Evolutionary conservation across 2,113 vertebrate species (phyloP).

Genomic region (Poecile atricapillus): DNA sequence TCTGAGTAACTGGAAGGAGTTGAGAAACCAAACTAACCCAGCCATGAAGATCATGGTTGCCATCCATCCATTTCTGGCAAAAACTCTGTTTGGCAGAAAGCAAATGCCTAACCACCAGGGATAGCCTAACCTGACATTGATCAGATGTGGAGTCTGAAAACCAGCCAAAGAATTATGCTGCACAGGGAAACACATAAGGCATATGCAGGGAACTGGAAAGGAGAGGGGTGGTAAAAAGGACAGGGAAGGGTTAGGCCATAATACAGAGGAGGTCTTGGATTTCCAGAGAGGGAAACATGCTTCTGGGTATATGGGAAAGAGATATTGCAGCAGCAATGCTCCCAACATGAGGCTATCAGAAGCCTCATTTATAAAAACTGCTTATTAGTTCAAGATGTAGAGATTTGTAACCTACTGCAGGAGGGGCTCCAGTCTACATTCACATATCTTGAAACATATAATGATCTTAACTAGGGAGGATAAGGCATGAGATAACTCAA

Average conservation of each 20-base stretch:
- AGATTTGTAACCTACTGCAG: background rate
- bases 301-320: background rate
- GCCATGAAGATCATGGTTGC: background rate
- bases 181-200: background rate
- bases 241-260: background rate
- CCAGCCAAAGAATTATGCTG: background rate
- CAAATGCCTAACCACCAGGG: background rate
- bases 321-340: background rate
- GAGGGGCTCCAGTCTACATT: background rate
- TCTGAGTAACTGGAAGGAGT: background rate
- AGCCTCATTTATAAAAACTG: background rate
- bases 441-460: background rate
- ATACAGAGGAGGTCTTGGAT: background rate
- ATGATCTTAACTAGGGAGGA: background rate
- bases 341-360: background rate
- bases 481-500: background rate
- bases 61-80: background rate
- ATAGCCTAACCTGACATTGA: background rate
- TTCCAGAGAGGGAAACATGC: background rate
- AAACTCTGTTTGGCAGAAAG: background rate
- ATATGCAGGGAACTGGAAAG: background rate
- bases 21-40: background rate
- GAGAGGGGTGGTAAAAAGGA: background rate
- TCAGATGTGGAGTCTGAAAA: background rate
- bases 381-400: background rate